Evolutionary conservation across 1,140 invertebrate genomes (phyloP), one percentile per base, ranked within the genome.

Genomic region (Acromyrmex echinatior): DNA sequence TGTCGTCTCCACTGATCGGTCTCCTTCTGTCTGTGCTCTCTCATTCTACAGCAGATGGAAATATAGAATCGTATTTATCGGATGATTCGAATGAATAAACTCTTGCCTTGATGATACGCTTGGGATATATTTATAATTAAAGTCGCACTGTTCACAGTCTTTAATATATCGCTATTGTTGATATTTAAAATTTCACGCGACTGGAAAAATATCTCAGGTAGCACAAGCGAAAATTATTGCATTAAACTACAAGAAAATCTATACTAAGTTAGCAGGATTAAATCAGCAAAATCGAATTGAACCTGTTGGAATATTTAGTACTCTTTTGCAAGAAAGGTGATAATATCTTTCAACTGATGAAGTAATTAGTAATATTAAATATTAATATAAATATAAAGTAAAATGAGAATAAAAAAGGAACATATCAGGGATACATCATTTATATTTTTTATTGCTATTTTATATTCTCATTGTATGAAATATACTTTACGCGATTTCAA

Each of bases 1-100:
- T 88, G 87, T 68, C 86, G 58, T 74, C 79, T 88, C 80, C 68
- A 58, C 66, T 79, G 66, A 10, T 90, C 84, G 3, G 88, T 60
- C 60, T 87, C 68, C 35, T 60, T 79, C 70, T 84, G 74, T 58
- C 70, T 79, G 14, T 56, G 9, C 28, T 82, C 77, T 21, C 21
- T 77, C n/a, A 84, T 45, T 62, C 89, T 90, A 10, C 31, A 28
- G 18, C 7, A 71, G 28, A 58, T 79, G 14, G 21, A 60, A 78
- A 85, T 70, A 25, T 70, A 31, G 49, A 35, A 5, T 79, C 53
- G 56, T 66, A 56, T 79, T 84, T 51, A 79, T 89, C 21, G 21
- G 65, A 18, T 28, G 31, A 21, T 21, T 70, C 63, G 56, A 87
- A 90, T 56, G n/a, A 77, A 70, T 56, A 73, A 90, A 79, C 31